Conservation (phyloP, 2,888 invertebrate species). For the Hedychridium roseum region DNA sequence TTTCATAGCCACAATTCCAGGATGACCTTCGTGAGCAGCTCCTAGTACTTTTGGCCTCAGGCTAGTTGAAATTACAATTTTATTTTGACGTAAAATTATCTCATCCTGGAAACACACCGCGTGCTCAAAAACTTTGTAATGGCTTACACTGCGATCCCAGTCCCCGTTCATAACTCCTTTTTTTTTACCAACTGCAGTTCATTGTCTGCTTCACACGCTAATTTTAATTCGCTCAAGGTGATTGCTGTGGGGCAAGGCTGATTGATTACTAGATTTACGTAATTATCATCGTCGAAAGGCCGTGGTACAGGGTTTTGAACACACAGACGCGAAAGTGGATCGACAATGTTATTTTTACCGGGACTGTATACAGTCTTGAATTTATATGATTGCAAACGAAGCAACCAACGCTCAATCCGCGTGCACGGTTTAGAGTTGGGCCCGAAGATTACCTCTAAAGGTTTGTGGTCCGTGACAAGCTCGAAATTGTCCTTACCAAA, state of each 20-base stretch:
- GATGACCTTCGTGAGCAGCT: slow-evolving; percentile 45
- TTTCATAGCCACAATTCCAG: slow-evolving; percentile 27
- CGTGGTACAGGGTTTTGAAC: background rate
- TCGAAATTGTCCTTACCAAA: slow-evolving; percentile 56
- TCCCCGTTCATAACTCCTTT: background rate
- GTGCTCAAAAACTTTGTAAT: slow-evolving; percentile 5
- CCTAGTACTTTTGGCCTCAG: slow-evolving; percentile 27
- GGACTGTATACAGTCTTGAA: slow-evolving; percentile 39
- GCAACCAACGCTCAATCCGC: slow-evolving; percentile 39
- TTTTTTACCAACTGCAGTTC: background rate
- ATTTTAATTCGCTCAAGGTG: background rate
- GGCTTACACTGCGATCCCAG: background rate
- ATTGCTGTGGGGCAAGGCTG: background rate
- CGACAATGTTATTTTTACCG: slow-evolving; percentile 39
- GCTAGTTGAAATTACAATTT: slow-evolving; percentile 26
- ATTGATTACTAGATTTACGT: background rate
- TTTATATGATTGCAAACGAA: slow-evolving; percentile 41
- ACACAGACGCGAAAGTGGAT: slow-evolving; percentile 40
- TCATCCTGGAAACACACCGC: slow-evolving; percentile 15
- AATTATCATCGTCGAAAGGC: slow-evolving; percentile 1
- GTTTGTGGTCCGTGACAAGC: slow-evolving; percentile 33
- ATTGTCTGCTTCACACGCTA: background rate
- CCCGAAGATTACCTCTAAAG: slow-evolving; percentile 44
- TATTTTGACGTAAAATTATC: slow-evolving; percentile 12
- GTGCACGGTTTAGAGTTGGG: slow-evolving; percentile 21